Percentiles rank a stretch among this genome's conserved stretches.
These are phyloP conservation scores for Drosophila emarginata DNA, from an alignment of 2,888 invertebrate species.

Conservation along the genomic window DNA sequence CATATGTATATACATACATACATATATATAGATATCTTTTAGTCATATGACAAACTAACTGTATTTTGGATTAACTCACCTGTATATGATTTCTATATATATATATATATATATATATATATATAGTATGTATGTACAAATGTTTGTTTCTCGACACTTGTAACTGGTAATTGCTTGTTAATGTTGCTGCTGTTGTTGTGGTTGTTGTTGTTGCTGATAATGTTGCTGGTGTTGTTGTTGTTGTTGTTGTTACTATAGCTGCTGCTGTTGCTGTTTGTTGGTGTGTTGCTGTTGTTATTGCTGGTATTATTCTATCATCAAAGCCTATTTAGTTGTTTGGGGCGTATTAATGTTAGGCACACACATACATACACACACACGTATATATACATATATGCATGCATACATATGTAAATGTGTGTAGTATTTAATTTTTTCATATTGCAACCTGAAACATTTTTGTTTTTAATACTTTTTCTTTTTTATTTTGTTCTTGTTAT, in stretches of 20 bases:
- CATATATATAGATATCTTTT: no score
- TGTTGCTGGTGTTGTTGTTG: constrained; percentile 8
- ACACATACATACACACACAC: constrained; percentile 8
- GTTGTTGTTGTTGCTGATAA: constrained; percentile 6
- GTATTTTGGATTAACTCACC: constrained; percentile 2
- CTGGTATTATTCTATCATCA: constrained; percentile 11
- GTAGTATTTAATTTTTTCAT: constrained; percentile 26
- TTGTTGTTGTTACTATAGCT: neutral
- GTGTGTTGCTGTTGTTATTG: constrained; percentile 16
- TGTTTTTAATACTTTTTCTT: neutral
- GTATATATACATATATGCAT: constrained; percentile 29
- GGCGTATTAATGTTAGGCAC: constrained; percentile 12
- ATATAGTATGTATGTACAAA: neutral
- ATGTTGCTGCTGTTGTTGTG: constrained; percentile 8
- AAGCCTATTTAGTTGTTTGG: constrained; percentile 30
- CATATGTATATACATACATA: no score
- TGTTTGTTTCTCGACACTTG: constrained; percentile 12
- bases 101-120: neutral
- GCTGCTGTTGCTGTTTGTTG: constrained; percentile 18
- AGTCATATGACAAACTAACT: no score
- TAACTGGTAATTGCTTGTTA: constrained; percentile 19
- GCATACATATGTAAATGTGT: constrained; percentile 26
- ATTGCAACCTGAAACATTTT: constrained; percentile 35
- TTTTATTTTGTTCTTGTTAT: constrained; percentile 15
- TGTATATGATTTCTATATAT: neutral